Conservation (phyloP, 2,888 invertebrate genomes). For the Rhodophaea formosa region DNA sequence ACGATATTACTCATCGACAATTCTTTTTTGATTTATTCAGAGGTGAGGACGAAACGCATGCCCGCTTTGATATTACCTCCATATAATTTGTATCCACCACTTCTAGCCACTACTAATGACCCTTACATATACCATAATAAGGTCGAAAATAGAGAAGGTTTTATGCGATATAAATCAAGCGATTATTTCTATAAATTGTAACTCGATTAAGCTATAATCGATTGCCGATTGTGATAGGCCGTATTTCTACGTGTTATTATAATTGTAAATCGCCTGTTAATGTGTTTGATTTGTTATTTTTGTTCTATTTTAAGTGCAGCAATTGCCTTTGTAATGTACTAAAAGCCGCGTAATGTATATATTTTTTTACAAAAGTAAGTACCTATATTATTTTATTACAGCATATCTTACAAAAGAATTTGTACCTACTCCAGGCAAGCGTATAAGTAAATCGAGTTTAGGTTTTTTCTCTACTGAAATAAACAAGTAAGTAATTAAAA, state of each 20-base stretch:
- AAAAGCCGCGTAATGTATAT: not conserved
- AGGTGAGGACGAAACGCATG: constrained; percentile 67
- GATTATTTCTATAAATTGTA: constrained; percentile 80
- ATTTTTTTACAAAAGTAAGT: too few relatives aligned
- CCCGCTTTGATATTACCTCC: constrained; percentile 72
- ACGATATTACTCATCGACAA: constrained; percentile 72
- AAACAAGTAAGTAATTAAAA: too few relatives aligned
- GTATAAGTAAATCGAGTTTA: too few relatives aligned
- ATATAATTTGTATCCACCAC: constrained; percentile 69
- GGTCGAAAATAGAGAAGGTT: constrained; percentile 32
- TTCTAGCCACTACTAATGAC: constrained; percentile 28
- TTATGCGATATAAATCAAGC: constrained; percentile 69
- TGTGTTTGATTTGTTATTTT: constrained; percentile 27
- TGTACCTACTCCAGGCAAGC: too few relatives aligned
- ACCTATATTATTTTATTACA: too few relatives aligned
- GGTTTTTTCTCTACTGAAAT: too few relatives aligned
- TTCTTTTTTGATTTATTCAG: constrained; percentile 80
- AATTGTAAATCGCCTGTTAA: constrained; percentile 32
- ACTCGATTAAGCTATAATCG: constrained; percentile 79
- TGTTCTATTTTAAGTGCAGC: constrained; percentile 24
- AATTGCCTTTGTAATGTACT: not conserved
- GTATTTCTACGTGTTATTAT: constrained; percentile 37
- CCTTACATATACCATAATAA: constrained; percentile 26
- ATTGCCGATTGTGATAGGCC: constrained; percentile 60
- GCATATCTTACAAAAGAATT: too few relatives aligned